Conservation (phyloP, 2,113 vertebrate genomes). For the Proteles cristata region DNA sequence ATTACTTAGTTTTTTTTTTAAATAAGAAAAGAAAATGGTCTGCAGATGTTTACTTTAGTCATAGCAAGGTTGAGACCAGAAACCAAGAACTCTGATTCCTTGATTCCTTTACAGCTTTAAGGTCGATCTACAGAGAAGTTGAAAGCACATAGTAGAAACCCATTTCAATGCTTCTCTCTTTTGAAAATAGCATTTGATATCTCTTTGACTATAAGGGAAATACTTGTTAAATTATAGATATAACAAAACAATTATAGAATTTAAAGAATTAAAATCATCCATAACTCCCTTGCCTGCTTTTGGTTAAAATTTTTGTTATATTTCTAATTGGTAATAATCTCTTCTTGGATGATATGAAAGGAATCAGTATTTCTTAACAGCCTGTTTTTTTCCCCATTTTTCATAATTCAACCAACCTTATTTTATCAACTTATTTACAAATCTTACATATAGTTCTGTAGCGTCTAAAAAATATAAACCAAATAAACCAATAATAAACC, state of each 20-base stretch:
- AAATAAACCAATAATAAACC: neutral
- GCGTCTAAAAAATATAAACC: neutral
- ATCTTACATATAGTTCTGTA: neutral
- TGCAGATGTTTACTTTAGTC: neutral
- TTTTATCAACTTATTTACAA: neutral
- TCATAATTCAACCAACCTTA: neutral
- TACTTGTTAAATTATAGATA: neutral
- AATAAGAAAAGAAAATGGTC: neutral
- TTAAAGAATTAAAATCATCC: neutral
- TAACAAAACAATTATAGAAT: neutral
- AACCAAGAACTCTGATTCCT: neutral
- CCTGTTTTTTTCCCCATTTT: neutral
- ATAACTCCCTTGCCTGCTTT: neutral
- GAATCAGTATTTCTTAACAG: neutral
- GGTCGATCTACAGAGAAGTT: neutral
- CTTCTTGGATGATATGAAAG: neutral
- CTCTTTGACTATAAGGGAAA: neutral
- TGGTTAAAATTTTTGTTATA: neutral
- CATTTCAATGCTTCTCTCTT: neutral
- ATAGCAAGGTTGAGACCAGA: neutral
- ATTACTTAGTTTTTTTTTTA: neutral
- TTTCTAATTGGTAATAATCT: neutral
- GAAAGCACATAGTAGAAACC: neutral
- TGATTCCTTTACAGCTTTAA: neutral
- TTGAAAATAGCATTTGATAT: neutral